Evolutionary conservation across 2,113 vertebrate genomes (phyloP).

Genomic region (Merops nubicus): DNA sequence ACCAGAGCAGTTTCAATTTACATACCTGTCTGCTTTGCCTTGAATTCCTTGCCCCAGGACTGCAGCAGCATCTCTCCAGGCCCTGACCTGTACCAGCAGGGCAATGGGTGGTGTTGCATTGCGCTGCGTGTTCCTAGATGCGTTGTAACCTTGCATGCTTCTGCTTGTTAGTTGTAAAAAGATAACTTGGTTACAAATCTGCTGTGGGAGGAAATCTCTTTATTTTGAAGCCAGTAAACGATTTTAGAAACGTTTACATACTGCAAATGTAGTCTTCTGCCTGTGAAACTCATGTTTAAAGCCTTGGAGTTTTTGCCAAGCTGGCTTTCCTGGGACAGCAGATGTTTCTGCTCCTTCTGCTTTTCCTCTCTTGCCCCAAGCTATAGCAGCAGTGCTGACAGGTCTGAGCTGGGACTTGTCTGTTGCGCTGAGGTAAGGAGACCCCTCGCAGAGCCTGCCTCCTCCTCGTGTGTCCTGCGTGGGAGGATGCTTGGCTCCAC

Average conservation of each 20-base stretch:
- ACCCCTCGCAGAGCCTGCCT: fast-evolving
- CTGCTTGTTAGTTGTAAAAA: not conserved
- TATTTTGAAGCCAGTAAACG: not conserved
- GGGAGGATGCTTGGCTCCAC: not conserved
- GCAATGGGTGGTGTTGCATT: not conserved
- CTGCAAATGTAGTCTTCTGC: not conserved
- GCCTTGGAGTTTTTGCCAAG: not conserved
- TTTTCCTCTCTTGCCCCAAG: not conserved
- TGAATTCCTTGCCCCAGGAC: not conserved
- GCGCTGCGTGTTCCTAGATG: not conserved
- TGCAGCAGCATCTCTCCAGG: not conserved
- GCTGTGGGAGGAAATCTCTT: not conserved
- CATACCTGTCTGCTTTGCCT: not conserved
- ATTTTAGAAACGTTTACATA: slow-evolving; percentile 22
- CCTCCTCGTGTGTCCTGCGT: fast-evolving
- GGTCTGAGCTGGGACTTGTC: not conserved
- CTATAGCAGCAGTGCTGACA: not conserved
- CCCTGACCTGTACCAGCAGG: not conserved
- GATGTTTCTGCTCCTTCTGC: slow-evolving; percentile 37
- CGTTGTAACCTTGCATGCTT: not conserved
- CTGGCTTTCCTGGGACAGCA: slow-evolving; percentile 16
- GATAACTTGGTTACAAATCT: not conserved
- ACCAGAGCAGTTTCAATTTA: not conserved
- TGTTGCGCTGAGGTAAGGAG: not conserved
- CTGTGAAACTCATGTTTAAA: not conserved